Base-by-base conservation (phyloP, 2,888 invertebrate species). In the Macropis europaea region DNA sequence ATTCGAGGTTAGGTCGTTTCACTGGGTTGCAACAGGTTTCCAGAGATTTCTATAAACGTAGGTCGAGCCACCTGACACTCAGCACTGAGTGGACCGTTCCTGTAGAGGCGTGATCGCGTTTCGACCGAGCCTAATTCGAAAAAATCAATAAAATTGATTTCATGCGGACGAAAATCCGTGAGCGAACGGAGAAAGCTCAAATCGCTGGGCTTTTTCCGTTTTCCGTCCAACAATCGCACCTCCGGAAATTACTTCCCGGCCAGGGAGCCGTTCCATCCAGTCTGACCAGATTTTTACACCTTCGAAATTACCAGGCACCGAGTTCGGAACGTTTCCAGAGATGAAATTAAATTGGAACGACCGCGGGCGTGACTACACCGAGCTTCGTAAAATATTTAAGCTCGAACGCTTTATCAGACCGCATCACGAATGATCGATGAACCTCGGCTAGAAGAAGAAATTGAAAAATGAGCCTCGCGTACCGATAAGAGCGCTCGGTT, bases 11-110 rank as follows among this genome's bases (percentile, higher is more conserved):
- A 62, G 42, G 32, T 69, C 48, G 45, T 43, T 52, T 42, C 34
- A 15, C 15, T 15, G n/a, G 22, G 53, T 77, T 40, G 73, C 68
- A 77, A 76, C 64, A 77, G 73, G 69, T 77, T 66, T 73, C n/a
- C 59, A 45, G 24, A 4, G 24, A 73, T 64, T 32, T 45, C n/a
- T 45, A 52, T 38, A 47, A 42, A 17, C 11, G 38, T 17, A 30
- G 62, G 24, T 57, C 40, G 22, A n/a, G 19, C 17, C 19, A 17
- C 13, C 28, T n/a, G 24, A 17, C 40, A 64, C 54, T 66, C 50
- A 56, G 30, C 53, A 28, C 48, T 47, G 52, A 32, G 61, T 52
- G 61, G 52, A 57, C 40, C 47, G 47, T 45, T 34, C n/a, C n/a
- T n/a, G 30, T 34, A 42, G 34, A 48, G 19, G 19, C 36, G 32